A percentile compares a stretch with the other conserved stretches of the same genome.
Conservation (phyloP, 2,113 vertebrate species). For the Australoheros scitulus region DNA sequence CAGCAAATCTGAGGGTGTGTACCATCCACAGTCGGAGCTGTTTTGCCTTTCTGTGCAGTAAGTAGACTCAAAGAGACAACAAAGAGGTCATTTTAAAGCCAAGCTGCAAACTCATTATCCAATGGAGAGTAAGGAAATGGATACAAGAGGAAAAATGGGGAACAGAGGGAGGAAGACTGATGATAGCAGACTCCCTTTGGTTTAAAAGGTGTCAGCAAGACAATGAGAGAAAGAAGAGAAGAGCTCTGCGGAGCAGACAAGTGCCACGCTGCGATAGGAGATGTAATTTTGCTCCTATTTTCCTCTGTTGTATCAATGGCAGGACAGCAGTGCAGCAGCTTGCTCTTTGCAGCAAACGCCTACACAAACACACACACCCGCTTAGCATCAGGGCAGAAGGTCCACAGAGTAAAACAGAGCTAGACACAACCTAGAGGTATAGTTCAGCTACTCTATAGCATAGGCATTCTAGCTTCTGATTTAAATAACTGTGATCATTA, state of each 20-base stretch:
- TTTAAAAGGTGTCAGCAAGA: conserved; percentile 2
- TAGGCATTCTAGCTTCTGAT: not conserved
- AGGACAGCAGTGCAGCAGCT: not conserved
- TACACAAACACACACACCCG: not conserved
- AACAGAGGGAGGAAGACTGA: not conserved
- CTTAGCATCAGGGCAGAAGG: not conserved
- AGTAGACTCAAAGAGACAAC: not conserved
- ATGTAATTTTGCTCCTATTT: not conserved
- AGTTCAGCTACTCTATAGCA: not conserved
- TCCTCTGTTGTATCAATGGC: not conserved
- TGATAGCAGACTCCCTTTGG: not conserved
- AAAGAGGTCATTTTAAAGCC: not conserved
- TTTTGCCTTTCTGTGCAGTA: not conserved
- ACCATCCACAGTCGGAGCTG: not conserved
- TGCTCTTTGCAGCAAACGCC: not conserved
- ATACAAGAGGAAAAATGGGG: not conserved
- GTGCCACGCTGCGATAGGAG: not conserved
- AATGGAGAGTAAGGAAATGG: not conserved
- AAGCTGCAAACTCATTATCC: not conserved
- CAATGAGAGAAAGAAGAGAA: not conserved
- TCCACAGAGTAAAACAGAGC: not conserved
- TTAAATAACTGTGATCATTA: not conserved
- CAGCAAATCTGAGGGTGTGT: not conserved
- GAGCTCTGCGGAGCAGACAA: not conserved
- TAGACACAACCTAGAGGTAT: not conserved